Percentiles rank a stretch among this genome's conserved stretches.
phyloP scores from a whole-genome alignment of 2,113 vertebrate species.

The Centrocercus urophasianus region DNA sequence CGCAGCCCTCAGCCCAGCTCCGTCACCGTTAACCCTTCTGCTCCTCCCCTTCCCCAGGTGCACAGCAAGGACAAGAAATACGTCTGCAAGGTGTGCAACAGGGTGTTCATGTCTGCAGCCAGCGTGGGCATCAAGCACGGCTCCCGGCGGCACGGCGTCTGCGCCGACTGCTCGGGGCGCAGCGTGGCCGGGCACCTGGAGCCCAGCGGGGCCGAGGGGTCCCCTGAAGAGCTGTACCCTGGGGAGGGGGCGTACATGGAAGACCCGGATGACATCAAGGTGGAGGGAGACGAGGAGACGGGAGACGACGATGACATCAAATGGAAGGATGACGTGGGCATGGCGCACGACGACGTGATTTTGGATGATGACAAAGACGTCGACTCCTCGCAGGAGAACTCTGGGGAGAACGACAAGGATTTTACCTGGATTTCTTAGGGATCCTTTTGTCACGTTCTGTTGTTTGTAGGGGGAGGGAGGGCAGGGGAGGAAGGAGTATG shows the following conservation, averaged over 20 bases:
- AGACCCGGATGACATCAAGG: slow-evolving; percentile 81
- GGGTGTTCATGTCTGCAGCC: slow-evolving; percentile 96
- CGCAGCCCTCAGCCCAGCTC: accelerated
- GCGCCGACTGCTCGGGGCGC: slow-evolving; percentile 89
- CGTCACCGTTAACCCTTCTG: accelerated
- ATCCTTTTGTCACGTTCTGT: neutral
- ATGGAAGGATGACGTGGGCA: slow-evolving; percentile 87
- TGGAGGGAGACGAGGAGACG: slow-evolving; percentile 84
- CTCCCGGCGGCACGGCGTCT: slow-evolving; percentile 94
- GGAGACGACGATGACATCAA: slow-evolving; percentile 88
- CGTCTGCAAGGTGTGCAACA: slow-evolving; percentile 96
- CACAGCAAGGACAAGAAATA: slow-evolving; percentile 99
- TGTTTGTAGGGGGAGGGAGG: slow-evolving; percentile 38
- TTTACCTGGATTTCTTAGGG: slow-evolving; percentile 95
- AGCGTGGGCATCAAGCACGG: slow-evolving; percentile 98
- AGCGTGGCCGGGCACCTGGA: slow-evolving; percentile 85
- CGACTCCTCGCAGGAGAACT: slow-evolving; percentile 87
- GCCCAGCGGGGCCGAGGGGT: slow-evolving; percentile 84
- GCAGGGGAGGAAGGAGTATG: slow-evolving; percentile 8
- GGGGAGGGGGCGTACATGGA: slow-evolving; percentile 90
- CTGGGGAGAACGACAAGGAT: slow-evolving; percentile 89
- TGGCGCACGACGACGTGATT: slow-evolving; percentile 81
- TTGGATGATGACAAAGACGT: slow-evolving; percentile 88
- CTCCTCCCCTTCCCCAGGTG: slow-evolving; percentile 77
- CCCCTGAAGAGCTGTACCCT: slow-evolving; percentile 88